These are phyloP conservation scores for Netelia melanura DNA, from an alignment of 2,888 invertebrate species.

Conservation along the genomic window DNA sequence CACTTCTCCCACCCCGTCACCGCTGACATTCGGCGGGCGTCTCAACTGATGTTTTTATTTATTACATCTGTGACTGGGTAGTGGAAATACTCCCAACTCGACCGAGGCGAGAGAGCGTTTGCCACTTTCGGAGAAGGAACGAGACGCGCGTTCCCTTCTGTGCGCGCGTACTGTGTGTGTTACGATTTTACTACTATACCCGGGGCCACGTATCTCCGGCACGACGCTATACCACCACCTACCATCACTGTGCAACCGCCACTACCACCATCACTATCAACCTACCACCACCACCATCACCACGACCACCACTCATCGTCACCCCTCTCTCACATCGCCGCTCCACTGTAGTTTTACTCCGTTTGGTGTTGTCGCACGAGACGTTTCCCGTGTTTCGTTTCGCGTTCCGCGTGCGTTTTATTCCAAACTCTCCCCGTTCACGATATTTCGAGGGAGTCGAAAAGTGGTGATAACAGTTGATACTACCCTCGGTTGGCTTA, in stretches of 20 bases:
- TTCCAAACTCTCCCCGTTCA: constrained; percentile 42
- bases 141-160: constrained; percentile 80
- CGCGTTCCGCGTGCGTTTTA: constrained; percentile 65
- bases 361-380: constrained; percentile 72
- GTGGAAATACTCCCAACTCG: constrained; percentile 84
- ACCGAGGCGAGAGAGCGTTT: constrained; percentile 83
- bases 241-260: constrained; percentile 47
- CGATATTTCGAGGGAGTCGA: constrained; percentile 40
- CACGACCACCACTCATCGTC: constrained; percentile 76
- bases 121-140: constrained; percentile 83
- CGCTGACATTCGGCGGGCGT: constrained; percentile 48
- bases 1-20: constrained; percentile 76
- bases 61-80: constrained; percentile 85
- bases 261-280: constrained; percentile 29
- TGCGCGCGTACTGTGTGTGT: constrained; percentile 75
- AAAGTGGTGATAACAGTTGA: constrained; percentile 34
- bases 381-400: constrained; percentile 70
- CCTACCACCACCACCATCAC: constrained; percentile 75
- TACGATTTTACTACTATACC: constrained; percentile 78
- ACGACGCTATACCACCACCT: constrained; percentile 37
- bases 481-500: not conserved
- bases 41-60: constrained; percentile 84
- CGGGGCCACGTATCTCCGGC: constrained; percentile 77
- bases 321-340: constrained; percentile 68
- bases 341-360: constrained; percentile 70